phyloP scores from a whole-genome alignment of 2,797 vertebrate genomes.

The Phoxinus dragarum region DNA sequence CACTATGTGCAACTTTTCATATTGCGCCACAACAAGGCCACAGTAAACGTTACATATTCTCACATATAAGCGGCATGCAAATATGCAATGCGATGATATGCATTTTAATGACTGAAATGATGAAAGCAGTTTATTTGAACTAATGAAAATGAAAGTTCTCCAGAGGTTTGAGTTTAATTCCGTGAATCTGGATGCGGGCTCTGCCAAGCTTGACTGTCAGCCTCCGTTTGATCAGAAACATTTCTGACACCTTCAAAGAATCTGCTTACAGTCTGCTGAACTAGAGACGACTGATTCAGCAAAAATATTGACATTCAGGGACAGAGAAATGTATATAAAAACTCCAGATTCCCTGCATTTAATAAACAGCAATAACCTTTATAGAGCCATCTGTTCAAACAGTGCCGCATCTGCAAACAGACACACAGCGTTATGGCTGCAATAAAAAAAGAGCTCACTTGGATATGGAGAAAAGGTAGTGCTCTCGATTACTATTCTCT shows the following conservation, averaged over 20 bases:
- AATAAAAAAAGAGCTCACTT: constrained; percentile 7
- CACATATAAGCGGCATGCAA: not conserved
- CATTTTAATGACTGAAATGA: constrained; percentile 6
- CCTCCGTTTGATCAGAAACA: constrained; percentile 36
- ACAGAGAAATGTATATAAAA: constrained; percentile 30
- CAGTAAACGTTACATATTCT: constrained; percentile 7
- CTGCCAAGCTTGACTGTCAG: constrained; percentile 12
- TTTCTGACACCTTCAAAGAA: constrained; percentile 37
- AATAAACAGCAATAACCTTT: constrained; percentile 46
- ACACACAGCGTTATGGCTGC: not conserved
- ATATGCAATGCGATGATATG: not conserved
- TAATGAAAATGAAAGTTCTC: constrained; percentile 19
- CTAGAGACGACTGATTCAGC: constrained; percentile 20
- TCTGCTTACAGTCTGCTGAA: not conserved
- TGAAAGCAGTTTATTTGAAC: constrained; percentile 31
- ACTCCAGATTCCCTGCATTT: constrained; percentile 29
- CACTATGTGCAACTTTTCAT: not conserved
- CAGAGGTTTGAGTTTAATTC: constrained; percentile 39
- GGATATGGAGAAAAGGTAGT: not conserved
- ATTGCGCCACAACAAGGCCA: not conserved
- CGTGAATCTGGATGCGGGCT: constrained; percentile 11
- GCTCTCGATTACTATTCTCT: not conserved
- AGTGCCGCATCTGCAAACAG: constrained; percentile 19
- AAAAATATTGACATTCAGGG: constrained; percentile 34
- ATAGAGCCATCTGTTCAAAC: constrained; percentile 43